Evolutionary conservation across 1,140 invertebrate species (phyloP).

Genomic region (Drosophila teissieri): DNA sequence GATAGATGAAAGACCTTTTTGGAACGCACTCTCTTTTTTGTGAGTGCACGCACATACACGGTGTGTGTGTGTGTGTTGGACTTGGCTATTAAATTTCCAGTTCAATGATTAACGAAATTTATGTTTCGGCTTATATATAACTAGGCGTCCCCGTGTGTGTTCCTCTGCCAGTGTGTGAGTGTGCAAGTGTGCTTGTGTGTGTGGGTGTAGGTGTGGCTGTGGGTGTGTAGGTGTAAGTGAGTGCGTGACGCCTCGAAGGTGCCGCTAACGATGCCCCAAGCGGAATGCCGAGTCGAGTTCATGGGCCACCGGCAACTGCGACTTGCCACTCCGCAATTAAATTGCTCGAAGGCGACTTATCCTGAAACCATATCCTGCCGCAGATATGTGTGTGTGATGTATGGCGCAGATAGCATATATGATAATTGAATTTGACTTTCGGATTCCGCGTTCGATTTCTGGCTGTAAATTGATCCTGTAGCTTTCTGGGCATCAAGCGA

Average conservation of each 20-base stretch:
- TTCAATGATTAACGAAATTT: slow-evolving; percentile 83
- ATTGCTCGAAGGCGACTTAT: slow-evolving; percentile 8
- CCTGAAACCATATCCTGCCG: slow-evolving; percentile 5
- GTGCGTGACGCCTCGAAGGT: slow-evolving; percentile 74
- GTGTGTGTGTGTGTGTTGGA: slow-evolving; percentile 49
- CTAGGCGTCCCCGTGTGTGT: slow-evolving; percentile 30
- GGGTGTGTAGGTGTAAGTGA: slow-evolving; percentile 18
- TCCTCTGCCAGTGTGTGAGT: neutral
- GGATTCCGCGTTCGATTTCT: neutral
- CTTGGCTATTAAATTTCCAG: slow-evolving; percentile 82
- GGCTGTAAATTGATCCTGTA: too few relatives aligned
- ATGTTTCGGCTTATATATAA: slow-evolving; percentile 75
- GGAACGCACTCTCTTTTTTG: neutral
- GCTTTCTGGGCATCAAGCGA: neutral
- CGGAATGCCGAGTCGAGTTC: slow-evolving; percentile 19
- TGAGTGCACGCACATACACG: neutral
- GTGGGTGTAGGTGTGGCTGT: neutral
- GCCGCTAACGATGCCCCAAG: slow-evolving; percentile 51
- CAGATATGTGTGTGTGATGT: neutral
- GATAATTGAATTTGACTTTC: neutral
- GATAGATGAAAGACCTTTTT: too few relatives aligned
- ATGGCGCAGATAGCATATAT: neutral
- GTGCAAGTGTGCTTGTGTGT: neutral
- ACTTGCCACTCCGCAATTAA: slow-evolving; percentile 24
- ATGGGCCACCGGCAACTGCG: slow-evolving; percentile 34